phyloP scores from a whole-genome alignment of 2,797 vertebrate genomes.

The Martes flavigula region DNA sequence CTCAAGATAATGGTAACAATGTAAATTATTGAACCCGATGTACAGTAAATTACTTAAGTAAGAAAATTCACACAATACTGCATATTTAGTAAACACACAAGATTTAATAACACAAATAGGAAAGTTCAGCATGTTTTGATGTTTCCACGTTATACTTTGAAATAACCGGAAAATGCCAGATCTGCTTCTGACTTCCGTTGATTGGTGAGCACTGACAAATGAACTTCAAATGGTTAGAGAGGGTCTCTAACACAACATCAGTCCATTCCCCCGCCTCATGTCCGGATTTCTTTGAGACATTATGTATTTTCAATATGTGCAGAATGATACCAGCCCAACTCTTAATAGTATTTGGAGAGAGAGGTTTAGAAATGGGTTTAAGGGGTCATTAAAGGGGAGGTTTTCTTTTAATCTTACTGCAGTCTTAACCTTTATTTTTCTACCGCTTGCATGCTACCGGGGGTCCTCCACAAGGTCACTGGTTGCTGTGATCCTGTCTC shows the following conservation, averaged over 20 bases:
- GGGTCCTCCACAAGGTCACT: neutral
- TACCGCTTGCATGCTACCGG: neutral
- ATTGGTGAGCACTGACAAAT: neutral
- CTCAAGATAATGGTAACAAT: neutral
- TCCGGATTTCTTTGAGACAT: neutral
- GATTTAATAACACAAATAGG: neutral
- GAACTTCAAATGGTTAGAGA: constrained; percentile 22
- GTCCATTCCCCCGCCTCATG: constrained; percentile 85
- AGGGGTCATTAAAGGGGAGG: neutral
- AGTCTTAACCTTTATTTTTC: neutral
- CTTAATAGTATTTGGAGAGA: neutral
- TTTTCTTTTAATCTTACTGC: neutral
- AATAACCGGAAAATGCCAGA: neutral
- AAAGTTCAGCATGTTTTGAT: neutral
- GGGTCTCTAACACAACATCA: constrained; percentile 85
- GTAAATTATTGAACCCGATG: neutral
- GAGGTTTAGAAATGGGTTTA: neutral
- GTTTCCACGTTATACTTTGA: neutral
- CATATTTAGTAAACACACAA: neutral
- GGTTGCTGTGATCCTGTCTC: neutral
- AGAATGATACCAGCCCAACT: neutral
- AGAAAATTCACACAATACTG: neutral
- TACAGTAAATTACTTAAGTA: neutral
- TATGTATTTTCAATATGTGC: neutral
- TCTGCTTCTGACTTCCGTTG: neutral